phyloP scores from a whole-genome alignment of 2,888 invertebrate genomes.

The Erebia ligea region DNA sequence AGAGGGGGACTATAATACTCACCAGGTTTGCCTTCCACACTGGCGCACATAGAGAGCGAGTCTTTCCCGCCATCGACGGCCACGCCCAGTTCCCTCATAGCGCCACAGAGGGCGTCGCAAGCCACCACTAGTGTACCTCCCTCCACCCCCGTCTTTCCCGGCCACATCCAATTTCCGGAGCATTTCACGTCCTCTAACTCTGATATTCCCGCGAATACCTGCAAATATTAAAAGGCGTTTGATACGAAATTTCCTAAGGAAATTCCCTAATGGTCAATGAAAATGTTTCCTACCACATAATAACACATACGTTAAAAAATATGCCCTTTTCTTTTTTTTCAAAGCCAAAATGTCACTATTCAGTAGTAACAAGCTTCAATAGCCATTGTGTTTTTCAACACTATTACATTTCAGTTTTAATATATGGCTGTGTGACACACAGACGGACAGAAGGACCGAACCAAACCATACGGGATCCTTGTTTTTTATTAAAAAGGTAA shows the following conservation, averaged over 20 bases:
- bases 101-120: slow-evolving; percentile 92
- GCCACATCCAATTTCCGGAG: slow-evolving; percentile 99
- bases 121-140: slow-evolving; percentile 94
- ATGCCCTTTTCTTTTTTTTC: no score
- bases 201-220: slow-evolving; percentile 86
- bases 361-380: no score
- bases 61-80: slow-evolving; percentile 99
- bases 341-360: no score
- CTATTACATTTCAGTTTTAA: no score
- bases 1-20: background rate
- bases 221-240: slow-evolving; percentile 17
- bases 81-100: slow-evolving; percentile 91
- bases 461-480: no score
- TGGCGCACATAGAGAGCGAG: slow-evolving; percentile 98
- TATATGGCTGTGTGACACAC: no score
- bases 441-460: no score
- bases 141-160: slow-evolving; percentile 96
- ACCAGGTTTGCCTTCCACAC: slow-evolving; percentile 86
- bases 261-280: no score
- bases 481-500: no score
- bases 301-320: no score
- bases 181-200: slow-evolving; percentile 95
- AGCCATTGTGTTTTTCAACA: no score
- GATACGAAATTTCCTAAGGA: background rate
- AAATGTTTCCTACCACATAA: no score